Conservation (phyloP, 2,888 invertebrate genomes). For the Acronicta aceris region DNA sequence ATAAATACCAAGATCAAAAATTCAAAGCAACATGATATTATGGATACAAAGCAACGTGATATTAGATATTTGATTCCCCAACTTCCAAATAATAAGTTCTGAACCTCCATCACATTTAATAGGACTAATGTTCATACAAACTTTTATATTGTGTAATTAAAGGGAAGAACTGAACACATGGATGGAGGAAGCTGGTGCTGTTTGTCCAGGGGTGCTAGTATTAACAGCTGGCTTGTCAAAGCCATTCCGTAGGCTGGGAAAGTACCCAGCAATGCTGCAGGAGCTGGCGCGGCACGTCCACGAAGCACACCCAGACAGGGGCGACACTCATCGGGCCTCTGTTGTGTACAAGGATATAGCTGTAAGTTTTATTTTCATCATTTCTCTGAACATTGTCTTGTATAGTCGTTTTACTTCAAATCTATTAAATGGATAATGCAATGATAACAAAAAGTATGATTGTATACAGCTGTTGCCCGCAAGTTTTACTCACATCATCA, state of each 20-base stretch:
- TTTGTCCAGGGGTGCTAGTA: constrained; percentile 95
- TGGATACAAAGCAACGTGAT: no score
- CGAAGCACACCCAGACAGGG: constrained; percentile 98
- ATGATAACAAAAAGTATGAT: no score
- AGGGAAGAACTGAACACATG: constrained; percentile 95
- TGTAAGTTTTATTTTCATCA: constrained; percentile 86
- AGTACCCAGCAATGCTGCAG: constrained; percentile 97
- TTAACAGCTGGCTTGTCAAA: constrained; percentile 97
- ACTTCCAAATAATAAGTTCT: no score
- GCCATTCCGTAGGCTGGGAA: constrained; percentile 98
- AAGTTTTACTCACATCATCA: no score
- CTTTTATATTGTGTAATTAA: constrained; percentile 21
- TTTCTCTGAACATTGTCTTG: no score
- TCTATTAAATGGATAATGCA: no score
- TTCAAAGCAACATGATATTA: no score
- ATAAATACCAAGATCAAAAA: no score
- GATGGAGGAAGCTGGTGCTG: constrained; percentile 96
- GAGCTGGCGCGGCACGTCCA: constrained; percentile 98
- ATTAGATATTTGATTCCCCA: no score
- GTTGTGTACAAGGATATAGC: constrained; percentile 98
- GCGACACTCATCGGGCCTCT: constrained; percentile 98
- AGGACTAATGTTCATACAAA: background rate
- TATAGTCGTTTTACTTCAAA: no score
- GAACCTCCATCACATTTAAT: background rate
- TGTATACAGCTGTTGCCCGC: no score